phyloP scores from a whole-genome alignment of 2,797 vertebrate genomes.

The Kryptopterus vitreolus region DNA sequence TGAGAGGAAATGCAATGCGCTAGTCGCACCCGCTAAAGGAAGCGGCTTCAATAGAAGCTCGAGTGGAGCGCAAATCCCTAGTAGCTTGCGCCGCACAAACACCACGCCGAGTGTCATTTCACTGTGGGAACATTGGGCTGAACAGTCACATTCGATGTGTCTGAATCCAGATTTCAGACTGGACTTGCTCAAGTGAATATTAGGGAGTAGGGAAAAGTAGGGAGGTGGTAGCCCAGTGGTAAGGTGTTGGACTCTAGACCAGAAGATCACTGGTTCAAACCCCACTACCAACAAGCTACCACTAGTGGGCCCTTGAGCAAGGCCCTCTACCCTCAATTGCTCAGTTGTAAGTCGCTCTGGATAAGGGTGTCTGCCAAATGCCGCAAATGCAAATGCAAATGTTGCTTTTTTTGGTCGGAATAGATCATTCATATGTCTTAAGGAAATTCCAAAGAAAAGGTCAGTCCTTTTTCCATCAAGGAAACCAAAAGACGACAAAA shows the following conservation, averaged over 20 bases:
- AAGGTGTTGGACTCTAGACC: too few species aligned
- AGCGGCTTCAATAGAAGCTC: slow-evolving; percentile 13
- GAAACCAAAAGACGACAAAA: slow-evolving; percentile 15
- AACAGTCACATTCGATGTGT: slow-evolving; percentile 6
- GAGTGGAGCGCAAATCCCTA: not conserved
- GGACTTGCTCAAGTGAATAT: not conserved
- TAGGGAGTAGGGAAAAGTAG: too few species aligned
- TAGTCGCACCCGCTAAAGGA: slow-evolving; percentile 30
- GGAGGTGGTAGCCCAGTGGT: too few species aligned
- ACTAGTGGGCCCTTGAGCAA: too few species aligned
- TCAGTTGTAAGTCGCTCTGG: too few species aligned
- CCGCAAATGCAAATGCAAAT: too few species aligned
- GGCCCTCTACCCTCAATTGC: too few species aligned
- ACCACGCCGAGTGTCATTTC: slow-evolving; percentile 13
- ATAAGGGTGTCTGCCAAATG: too few species aligned
- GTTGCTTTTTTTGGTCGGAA: slow-evolving; percentile 25
- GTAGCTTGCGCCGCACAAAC: not conserved
- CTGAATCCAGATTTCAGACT: slow-evolving; percentile 22
- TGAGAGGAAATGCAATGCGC: slow-evolving; percentile 18
- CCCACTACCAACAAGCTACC: too few species aligned
- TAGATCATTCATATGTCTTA: slow-evolving; percentile 22
- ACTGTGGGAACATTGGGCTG: not conserved
- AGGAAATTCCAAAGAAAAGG: slow-evolving; percentile 3
- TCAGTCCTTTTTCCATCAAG: slow-evolving; percentile 5
- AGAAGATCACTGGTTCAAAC: too few species aligned